Conservation (phyloP, 2,888 invertebrate genomes). For the Perizoma affinitatum region DNA sequence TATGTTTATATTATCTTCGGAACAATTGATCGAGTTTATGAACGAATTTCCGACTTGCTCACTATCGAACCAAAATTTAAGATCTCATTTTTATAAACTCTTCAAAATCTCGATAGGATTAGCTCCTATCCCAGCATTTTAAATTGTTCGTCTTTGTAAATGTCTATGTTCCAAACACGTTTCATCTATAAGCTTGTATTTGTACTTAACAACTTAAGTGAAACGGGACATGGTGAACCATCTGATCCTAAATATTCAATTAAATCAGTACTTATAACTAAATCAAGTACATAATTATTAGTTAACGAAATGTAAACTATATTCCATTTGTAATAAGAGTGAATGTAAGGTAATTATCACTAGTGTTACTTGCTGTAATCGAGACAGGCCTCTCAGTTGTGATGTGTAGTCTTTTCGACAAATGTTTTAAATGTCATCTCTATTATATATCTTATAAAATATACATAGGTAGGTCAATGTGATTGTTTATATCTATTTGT, state of each 20-base stretch:
- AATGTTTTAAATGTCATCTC: constrained; percentile 66
- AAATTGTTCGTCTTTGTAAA: constrained; percentile 32
- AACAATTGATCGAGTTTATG: constrained; percentile 65
- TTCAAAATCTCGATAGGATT: constrained; percentile 40
- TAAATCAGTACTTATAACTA: constrained; percentile 66
- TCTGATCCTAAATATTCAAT: constrained; percentile 29
- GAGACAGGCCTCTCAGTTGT: constrained; percentile 73
- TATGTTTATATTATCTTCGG: constrained; percentile 54
- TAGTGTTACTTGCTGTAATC: constrained; percentile 62
- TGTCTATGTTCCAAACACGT: constrained; percentile 23
- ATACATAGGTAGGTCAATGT: constrained; percentile 57
- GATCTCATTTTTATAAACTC: constrained; percentile 73
- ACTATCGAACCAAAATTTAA: constrained; percentile 78
- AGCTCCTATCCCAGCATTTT: constrained; percentile 34
- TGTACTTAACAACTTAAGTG: constrained; percentile 39
- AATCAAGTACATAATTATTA: constrained; percentile 76
- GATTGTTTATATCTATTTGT: constrained; percentile 60
- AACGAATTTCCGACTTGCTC: constrained; percentile 77
- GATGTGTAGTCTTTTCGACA: constrained; percentile 77
- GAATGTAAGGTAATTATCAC: constrained; percentile 73
- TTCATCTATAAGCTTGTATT: constrained; percentile 9
- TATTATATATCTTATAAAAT: constrained; percentile 57
- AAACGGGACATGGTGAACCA: constrained; percentile 41
- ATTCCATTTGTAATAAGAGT: constrained; percentile 74
- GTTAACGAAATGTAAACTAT: constrained; percentile 71